Base-by-base conservation (phyloP, 2,113 vertebrate species). In the Oxyura jamaicensis region DNA sequence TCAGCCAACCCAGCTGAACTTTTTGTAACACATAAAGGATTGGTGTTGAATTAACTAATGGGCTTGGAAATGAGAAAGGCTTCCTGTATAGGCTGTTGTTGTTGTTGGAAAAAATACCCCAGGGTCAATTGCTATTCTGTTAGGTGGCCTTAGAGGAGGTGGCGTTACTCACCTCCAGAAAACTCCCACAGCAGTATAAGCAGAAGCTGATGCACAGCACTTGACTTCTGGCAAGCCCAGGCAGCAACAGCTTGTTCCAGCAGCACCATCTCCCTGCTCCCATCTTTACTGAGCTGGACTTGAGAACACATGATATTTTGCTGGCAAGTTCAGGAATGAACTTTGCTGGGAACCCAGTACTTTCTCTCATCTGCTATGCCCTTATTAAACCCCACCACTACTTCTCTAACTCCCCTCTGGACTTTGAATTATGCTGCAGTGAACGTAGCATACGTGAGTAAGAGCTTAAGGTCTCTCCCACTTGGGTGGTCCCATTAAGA, bases 401-500 rank as follows among this genome's bases (percentile, higher is more conserved):
- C 84, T 94, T 92, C 88, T 77, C 44, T 85, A 66, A 76, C 72
- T 95, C 90, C 60, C 60, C 75, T 77, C 78, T 95, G 81, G 78
- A 95, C 82, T 94, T 90, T 63, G 83, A 83, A 95, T 96, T 95
- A 44, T 55, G 36, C 26, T 91, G 58, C 60, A 89, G 15, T 44
- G 84, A 94, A n/a, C 44, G 66, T 5, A 90, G 33, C 75, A 83
- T 73, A 95, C 11, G 8, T 92, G 90, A 96, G 36, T 88, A 90
- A 91, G 60, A 83, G 79, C 52, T 96, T 96, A 83, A 77, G 36
- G 75, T 93, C 75, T 90, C 77, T 50, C 67, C 93, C 8, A 35
- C 88, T 92, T 94, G 90, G 81, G 91, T 96, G 95, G 91, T 95
- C 89, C 50, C 59, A 83, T 90, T 92, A 89, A 39, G 39, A 39